Evolutionary conservation across 2,888 invertebrate species (phyloP), one percentile per base, ranked within the genome.

Genomic region (Lomographa bimaculata): DNA sequence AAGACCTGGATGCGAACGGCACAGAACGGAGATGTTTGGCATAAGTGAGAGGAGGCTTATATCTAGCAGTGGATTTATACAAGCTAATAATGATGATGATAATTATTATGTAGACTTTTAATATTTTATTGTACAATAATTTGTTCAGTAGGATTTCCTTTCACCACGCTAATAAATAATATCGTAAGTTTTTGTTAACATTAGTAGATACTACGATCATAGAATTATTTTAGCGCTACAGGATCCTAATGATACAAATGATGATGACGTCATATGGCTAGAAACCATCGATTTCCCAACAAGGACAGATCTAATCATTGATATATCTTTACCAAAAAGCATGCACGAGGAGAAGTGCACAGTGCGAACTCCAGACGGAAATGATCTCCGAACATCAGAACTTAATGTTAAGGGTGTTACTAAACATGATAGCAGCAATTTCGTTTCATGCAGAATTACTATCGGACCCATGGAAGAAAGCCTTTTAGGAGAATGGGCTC

Each of bases 401-500:
- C 11, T 16, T 1, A 14, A 35, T 4, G 34, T 47, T 20, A 29
- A 39, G 10, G 59, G 57, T 2, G 54, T 67, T 2, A 50, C 23
- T 1, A 26, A 46, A 20, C 55, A 54, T 6, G 26, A 26, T 2
- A 51, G 42, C 14, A 65, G 57, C 39, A 39, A 50, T 8, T 64
- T 50, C 27, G 65, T 61, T 5, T 60, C 64, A 2, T 64, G 65
- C 35, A 52, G 64, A 24, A 46, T 65, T 7, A 64, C 60, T 17
- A 46, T 67, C 27, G 63, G 64, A 1, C 61, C 64, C 5, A 61
- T 67, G 53, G 40, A 38, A 8, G 40, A 44, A n/a, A 33, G 41
- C 1, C 30, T 61, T 7, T 8, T 65, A 9, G 67, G 65, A 10
- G 44, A 52, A 1, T 67, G 67, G 67, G 37, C 52, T 4, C 25